phyloP scores from a whole-genome alignment of 2,113 vertebrate species.

The Saccopteryx leptura region DNA sequence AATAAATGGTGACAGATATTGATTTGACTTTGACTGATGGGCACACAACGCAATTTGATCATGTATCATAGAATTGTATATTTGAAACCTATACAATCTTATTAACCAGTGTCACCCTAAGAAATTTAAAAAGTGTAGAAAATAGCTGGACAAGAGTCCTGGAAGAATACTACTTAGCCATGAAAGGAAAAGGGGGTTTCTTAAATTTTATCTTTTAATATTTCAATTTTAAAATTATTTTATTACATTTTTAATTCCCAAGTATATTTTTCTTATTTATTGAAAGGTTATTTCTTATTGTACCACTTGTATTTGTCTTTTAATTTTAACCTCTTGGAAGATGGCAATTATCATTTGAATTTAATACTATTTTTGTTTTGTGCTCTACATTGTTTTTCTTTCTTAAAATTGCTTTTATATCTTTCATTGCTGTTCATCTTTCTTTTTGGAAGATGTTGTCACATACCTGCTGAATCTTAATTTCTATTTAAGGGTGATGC shows the following conservation, averaged over 20 bases:
- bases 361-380: not conserved
- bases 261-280: not conserved
- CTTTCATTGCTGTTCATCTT: not conserved
- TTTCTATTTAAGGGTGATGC: not conserved
- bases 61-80: too few relatives aligned
- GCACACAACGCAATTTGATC: too few relatives aligned
- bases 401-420: not conserved
- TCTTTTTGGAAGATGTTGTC: not conserved
- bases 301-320: not conserved
- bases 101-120: too few relatives aligned
- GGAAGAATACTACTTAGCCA: too few relatives aligned
- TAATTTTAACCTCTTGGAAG: not conserved
- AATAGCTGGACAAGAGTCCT: too few relatives aligned
- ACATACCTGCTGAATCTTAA: not conserved
- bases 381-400: not conserved
- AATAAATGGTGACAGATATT: too few relatives aligned
- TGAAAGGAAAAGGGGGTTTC: too few relatives aligned
- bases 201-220: not conserved
- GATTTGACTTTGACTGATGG: too few relatives aligned
- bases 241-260: not conserved
- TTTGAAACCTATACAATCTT: too few relatives aligned
- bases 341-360: not conserved
- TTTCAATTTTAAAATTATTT: not conserved
- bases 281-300: not conserved
- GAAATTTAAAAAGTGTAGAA: too few relatives aligned